Conservation (phyloP, 2,113 vertebrate species). For the Calonectris borealis region DNA sequence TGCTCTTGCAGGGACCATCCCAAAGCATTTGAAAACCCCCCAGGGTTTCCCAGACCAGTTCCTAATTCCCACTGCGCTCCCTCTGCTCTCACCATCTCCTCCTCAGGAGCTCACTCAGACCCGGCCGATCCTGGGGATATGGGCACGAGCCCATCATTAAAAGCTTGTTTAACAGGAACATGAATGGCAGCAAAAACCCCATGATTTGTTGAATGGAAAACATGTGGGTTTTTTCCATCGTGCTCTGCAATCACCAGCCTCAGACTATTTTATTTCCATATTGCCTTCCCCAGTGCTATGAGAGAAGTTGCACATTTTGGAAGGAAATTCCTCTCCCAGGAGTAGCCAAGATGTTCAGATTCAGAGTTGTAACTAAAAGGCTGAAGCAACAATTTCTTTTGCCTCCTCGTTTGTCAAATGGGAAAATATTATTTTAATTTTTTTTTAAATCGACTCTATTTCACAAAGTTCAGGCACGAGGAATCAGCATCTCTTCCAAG, state of each 20-base stretch:
- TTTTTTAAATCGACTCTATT: neutral
- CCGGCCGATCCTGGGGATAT: accelerated
- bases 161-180: neutral
- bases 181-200: neutral
- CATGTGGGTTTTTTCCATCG: accelerated
- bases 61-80: neutral
- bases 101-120: neutral
- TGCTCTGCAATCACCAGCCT: neutral
- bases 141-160: neutral
- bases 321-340: neutral
- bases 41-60: neutral
- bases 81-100: neutral
- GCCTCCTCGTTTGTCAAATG: neutral
- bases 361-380: neutral
- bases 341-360: neutral
- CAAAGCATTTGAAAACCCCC: neutral
- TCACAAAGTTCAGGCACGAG: neutral
- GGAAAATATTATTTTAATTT: neutral
- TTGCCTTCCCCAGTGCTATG: neutral
- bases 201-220: neutral
- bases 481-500: neutral
- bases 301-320: neutral
- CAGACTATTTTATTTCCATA: neutral
- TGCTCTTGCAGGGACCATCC: neutral
- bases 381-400: neutral